Base-by-base conservation (phyloP, 2,797 vertebrate genomes). In the Cynopterus sphinx region DNA sequence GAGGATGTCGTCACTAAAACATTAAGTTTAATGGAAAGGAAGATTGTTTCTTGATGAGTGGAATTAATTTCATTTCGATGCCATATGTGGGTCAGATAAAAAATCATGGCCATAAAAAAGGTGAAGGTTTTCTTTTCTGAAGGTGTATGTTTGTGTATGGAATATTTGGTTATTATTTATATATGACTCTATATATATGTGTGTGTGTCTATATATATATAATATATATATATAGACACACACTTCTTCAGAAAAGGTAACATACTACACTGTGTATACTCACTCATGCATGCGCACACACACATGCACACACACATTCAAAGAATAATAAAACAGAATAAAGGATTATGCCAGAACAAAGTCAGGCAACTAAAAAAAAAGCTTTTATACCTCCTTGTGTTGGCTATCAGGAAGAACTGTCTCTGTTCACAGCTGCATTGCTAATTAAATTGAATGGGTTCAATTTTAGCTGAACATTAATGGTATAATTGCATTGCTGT, bases 381-480 rank as follows among this genome's bases (percentile, higher is more conserved):
- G 28, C 21, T 85, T 90, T 96, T 90, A 71, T 90, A 97, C 85
- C 68, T 83, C 83, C 84, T 95, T 86, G 46, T 95, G 83, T 55
- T 89, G 97, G 90, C 97, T 92, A 95, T 96, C 86, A 84, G 85
- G 96, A 96, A 96, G 70, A 90, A 81, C 82, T 9, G 1, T 90
- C 90, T 53, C 90, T 26, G 74, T 67, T 96, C 96, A 96, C 96
- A 98, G 96, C 97, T 98, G 97, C 92, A 95, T 94, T 95, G 92
- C 94, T 97, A 98, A 98, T 97, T 97, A 97, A 97, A 96, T 97
- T 96, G 97, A 98, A 97, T 97, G 65, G 83, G 94, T 95, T 97
- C 97, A 95, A 97, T 97, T 97, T 97, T 96, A 96, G 95, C 95
- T 97, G 95, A 97, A 96, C 97, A 97, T 97, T 97, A 98, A 98